These are phyloP conservation scores for Podotricha telesiphe DNA, from an alignment of 2,888 invertebrate genomes.

Conservation along the genomic window DNA sequence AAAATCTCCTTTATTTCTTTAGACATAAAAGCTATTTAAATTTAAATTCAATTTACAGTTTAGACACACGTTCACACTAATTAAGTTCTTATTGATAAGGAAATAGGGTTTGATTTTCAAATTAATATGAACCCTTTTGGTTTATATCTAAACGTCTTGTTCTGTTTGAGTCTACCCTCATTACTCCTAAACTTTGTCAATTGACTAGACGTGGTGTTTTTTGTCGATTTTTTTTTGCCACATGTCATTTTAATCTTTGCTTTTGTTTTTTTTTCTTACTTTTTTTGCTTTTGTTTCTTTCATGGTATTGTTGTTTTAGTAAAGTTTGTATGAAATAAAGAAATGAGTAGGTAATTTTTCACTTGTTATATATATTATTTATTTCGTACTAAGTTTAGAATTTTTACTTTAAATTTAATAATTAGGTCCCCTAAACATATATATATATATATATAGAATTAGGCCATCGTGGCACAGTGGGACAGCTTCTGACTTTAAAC, in stretches of 20 bases:
- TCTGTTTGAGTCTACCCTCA: slow-evolving; percentile 35
- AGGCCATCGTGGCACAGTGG: too few relatives aligned
- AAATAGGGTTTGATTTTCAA: slow-evolving; percentile 37
- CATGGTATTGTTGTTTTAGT: background rate
- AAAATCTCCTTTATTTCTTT: slow-evolving; percentile 1
- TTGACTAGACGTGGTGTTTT: slow-evolving; percentile 35
- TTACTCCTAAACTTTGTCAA: slow-evolving; percentile 32
- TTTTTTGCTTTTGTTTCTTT: background rate
- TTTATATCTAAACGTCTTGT: slow-evolving; percentile 24
- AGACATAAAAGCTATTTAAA: background rate
- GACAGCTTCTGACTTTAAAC: too few relatives aligned
- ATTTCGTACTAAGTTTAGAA: too few relatives aligned
- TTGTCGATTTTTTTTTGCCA: slow-evolving; percentile 3
- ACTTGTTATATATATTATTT: too few relatives aligned
- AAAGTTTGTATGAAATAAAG: too few relatives aligned
- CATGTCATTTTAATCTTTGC: background rate
- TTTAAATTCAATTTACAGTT: slow-evolving; percentile 27
- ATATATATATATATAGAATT: too few relatives aligned
- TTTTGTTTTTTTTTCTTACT: background rate
- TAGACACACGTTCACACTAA: slow-evolving; percentile 34
- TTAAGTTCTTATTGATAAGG: slow-evolving; percentile 37
- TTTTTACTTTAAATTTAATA: too few relatives aligned
- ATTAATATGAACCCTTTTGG: slow-evolving; percentile 23
- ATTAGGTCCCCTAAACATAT: too few relatives aligned
- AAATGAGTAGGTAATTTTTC: too few relatives aligned